phyloP scores from a whole-genome alignment of 2,113 vertebrate genomes.

The Smithornis capensis region DNA sequence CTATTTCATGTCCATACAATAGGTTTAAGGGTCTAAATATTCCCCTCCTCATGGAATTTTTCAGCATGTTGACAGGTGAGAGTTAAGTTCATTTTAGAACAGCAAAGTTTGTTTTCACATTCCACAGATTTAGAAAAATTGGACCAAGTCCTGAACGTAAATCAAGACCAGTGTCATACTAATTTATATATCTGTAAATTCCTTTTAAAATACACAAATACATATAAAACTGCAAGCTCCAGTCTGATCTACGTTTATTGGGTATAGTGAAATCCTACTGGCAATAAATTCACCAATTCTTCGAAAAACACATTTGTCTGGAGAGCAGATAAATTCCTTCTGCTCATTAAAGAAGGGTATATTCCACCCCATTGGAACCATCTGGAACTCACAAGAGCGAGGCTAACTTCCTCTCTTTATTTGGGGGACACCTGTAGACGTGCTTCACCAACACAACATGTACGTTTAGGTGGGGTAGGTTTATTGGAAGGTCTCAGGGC shows the following conservation, averaged over 20 bases:
- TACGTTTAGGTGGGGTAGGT: not conserved
- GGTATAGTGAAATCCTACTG: not conserved
- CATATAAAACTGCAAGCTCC: not conserved
- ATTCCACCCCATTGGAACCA: not conserved
- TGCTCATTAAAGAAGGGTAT: not conserved
- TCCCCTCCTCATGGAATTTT: not conserved
- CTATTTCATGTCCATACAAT: not conserved
- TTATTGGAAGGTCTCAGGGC: not conserved
- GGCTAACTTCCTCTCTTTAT: not conserved
- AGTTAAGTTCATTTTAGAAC: not conserved
- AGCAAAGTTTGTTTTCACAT: not conserved
- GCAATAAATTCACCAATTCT: not conserved
- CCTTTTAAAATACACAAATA: not conserved
- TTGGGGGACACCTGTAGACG: rapidly evolving
- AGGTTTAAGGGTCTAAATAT: not conserved
- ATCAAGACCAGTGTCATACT: not conserved
- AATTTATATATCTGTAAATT: not conserved
- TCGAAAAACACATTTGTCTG: not conserved
- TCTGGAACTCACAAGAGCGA: not conserved
- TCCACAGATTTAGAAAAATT: not conserved
- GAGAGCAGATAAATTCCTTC: not conserved
- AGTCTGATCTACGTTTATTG: not conserved
- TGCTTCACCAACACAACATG: rapidly evolving
- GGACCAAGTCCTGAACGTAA: not conserved
- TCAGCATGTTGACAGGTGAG: not conserved